Evolutionary conservation across 2,888 invertebrate genomes (phyloP).

Genomic region (Pristionchus exspectatus): DNA sequence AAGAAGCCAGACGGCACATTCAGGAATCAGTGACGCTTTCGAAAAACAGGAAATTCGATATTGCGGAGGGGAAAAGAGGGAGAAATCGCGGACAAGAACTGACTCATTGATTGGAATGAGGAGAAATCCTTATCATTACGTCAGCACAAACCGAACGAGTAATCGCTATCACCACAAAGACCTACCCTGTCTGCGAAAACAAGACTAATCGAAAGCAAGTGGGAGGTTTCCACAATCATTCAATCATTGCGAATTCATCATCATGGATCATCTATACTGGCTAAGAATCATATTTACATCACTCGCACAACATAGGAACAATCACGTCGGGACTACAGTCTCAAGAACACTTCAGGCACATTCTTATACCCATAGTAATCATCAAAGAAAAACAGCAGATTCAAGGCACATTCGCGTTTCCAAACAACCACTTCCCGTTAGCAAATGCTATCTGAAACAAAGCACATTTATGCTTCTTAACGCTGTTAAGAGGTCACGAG

Average conservation of each 20-base stretch:
- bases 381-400: not conserved
- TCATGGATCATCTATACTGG: not conserved
- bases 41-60: constrained; percentile 38
- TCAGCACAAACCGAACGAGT: not conserved
- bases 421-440: no score
- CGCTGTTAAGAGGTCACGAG: constrained; percentile 14
- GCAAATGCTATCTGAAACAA: no score
- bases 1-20: not conserved
- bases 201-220: not conserved
- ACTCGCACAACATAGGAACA: not conserved
- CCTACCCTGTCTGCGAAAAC: not conserved
- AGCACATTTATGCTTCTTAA: not conserved
- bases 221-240: not conserved
- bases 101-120: constrained; percentile 6
- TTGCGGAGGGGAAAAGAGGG: not conserved
- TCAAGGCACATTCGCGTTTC: not conserved
- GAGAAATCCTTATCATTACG: constrained; percentile 2
- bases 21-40: not conserved
- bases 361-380: not conserved
- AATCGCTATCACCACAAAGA: constrained; percentile 22
- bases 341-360: not conserved
- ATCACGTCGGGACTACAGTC: not conserved
- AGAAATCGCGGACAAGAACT: not conserved
- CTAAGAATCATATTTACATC: not conserved
- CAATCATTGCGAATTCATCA: no score